Evolutionary conservation across 1,140 invertebrate genomes (phyloP), one percentile per base, ranked within the genome.

Genomic region (Caenorhabditis brenneri): DNA sequence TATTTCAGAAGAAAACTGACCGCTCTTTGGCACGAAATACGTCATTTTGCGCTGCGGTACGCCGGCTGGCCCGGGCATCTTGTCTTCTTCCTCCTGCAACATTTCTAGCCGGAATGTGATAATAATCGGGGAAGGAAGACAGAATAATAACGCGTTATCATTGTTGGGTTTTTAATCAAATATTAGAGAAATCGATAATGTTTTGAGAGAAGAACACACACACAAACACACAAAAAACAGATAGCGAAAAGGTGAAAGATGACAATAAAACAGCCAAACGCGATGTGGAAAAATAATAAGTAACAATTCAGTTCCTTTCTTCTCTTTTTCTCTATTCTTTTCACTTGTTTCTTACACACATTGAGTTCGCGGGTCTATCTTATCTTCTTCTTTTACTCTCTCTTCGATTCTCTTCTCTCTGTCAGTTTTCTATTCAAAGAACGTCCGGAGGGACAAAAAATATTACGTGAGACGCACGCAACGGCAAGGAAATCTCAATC

Each of bases 11-110:
- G 10, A 16, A 48, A 33, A 58, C 42, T 36, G 42, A 58, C 42
- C 39, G n/a, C 53, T 69, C 24, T 88, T 84, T 0, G 87, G 51
- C 39, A 87, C 60, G 49, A 84, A 87, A 53, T 83, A 88, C 24
- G 87, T 88, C 87, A 88, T 88, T 80, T 88, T 88, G 27, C 88
- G 51, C 48, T 88, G 87, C 24, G 87, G 86, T n/a, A 88, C 84
- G 46, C 83, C 83, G 33, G 55, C 78, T 12, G 74, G 74, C 22
- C 80, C 80, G 16, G 53, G 49, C 80, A 81, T 81, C n/a, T 80
- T 27, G 36, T 24, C n/a, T 6, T 74, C 36, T 2, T 74, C 15
- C 36, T 74, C 65, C 65, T 74, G 65, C 36, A 74, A 74, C 65
- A 74, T 74, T 74, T 74, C 65, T 74, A 74, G 65, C 33, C 65